Base-by-base conservation (phyloP, 1,140 invertebrate genomes). In the Phthorimaea operculella region DNA sequence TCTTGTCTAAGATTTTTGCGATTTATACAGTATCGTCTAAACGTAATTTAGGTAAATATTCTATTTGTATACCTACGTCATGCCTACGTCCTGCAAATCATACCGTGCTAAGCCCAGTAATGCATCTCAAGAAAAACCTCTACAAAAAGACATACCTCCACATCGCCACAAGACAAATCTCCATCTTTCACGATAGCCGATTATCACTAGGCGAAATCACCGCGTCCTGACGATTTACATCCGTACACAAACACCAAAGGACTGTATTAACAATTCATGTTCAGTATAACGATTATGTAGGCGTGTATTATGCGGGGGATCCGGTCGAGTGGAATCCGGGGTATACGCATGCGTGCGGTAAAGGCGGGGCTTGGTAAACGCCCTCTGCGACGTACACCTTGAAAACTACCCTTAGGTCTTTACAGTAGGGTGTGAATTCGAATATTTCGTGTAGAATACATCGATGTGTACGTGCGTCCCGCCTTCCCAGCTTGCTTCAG, bases 211-310 rank as follows among this genome's bases (percentile, higher is more conserved):
- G 7, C n/a, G 15, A 15, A 47, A 47, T 47, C 42, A 45, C 44
- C 16, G 44, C 15, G 44, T n/a, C 44, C 44, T 14, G 11, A 9
- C 44, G 44, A 47, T 47, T 47, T 47, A 47, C 44, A 47, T 17
- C 16, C 44, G 44, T 47, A 47, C 44, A 47, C 44, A 47, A 47
- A 47, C 44, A 47, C 44, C 44, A 47, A 47, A 47, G 44, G 44
- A 47, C 44, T 61, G 51, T 62, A 72, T 84, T 71, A 82, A 82
- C 79, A 68, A 82, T 81, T 81, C 72, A 84, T 78, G 70, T 71
- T 57, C 62, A 71, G 66, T 74, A 72, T 84, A 76, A 84, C 72
- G 77, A 84, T 82, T 77, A 83, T 81, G 76, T 80, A 81, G 79
- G 78, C 79, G 79, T 81, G 78, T 79, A 72, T 76, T 70, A 78